Base-by-base conservation (phyloP, 2,888 invertebrate genomes). In the Cordilura impudica region DNA sequence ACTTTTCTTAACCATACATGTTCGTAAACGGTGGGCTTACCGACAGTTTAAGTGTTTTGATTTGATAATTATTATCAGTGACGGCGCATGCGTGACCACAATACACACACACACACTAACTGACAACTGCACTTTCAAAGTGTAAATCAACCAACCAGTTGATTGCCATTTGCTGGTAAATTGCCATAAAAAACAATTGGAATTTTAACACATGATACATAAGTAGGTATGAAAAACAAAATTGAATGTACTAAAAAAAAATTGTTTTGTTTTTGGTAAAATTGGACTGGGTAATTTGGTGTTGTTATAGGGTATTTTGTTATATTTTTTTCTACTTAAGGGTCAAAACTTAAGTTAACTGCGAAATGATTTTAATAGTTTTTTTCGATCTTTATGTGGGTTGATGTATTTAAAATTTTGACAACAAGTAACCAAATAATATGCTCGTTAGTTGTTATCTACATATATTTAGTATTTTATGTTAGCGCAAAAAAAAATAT, bases 61-160 rank as follows among this genome's bases (percentile, higher is more conserved):
- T 87, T 87, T 87, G 87, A 87, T 87, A 87, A 87, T 86, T 87
- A 86, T 86, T 86, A 87, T 87, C 87, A 87, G 84, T 81, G 84
- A 75, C 75, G 71, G 67, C 79, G 86, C 86, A 86, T 87, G 87
- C 86, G 86, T 87, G 87, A 85, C 86, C 84, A 83, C 51, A 83
- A 77, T 66, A 19, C 16, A 45, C 29, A 49, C 31, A 26, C 16
- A 21, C 2, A 67, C 1, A 23, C 31, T 3, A 54, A 45, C 21
- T 16, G 4, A 49, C n/a, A n/a, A n/a, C 5, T 51, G n/a, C 45
- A 54, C 49, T 51, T 21, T 51, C n/a, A 39, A 51, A 19, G 16
- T 39, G 35, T 14, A 58, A 19, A 19, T 21, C 16, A 56, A 35
- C 7, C 31, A 49, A 31, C 18, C n/a, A 14, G 23, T 54, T 31